These are phyloP conservation scores for Maconellicoccus hirsutus DNA, from an alignment of 1,140 invertebrate genomes.

Conservation along the genomic window DNA sequence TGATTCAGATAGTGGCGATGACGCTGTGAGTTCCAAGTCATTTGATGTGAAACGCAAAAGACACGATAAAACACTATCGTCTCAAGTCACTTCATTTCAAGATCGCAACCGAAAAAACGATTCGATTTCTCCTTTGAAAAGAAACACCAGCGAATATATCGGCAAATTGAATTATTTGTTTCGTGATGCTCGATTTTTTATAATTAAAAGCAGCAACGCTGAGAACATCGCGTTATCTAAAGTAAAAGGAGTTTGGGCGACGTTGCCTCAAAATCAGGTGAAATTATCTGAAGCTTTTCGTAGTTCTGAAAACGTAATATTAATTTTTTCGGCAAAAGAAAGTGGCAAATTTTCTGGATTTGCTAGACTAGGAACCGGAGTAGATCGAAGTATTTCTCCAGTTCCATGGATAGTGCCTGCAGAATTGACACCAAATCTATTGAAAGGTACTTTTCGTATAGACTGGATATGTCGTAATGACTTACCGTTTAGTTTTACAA, in stretches of 20 bases:
- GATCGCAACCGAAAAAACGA: slow-evolving; percentile 30
- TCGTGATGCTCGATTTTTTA: slow-evolving; percentile 87
- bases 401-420: slow-evolving; percentile 94
- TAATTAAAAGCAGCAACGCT: slow-evolving; percentile 95
- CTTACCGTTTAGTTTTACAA: slow-evolving; percentile 79
- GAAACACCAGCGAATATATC: slow-evolving; percentile 69
- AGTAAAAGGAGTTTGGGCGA: slow-evolving; percentile 94
- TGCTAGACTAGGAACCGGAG: slow-evolving; percentile 76
- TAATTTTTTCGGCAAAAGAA: slow-evolving; percentile 96
- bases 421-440: slow-evolving; percentile 77
- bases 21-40: slow-evolving; percentile 48
- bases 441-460: slow-evolving; percentile 90
- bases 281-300: slow-evolving; percentile 89
- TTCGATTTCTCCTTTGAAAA: slow-evolving; percentile 30
- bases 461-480: slow-evolving; percentile 96
- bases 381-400: slow-evolving; percentile 73
- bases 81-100: slow-evolving; percentile 36
- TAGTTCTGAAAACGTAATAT: slow-evolving; percentile 83
- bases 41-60: slow-evolving; percentile 39
- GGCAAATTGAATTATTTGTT: slow-evolving; percentile 91
- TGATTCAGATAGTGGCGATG: slow-evolving; percentile 30
- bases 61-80: slow-evolving; percentile 39
- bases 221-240: slow-evolving; percentile 93
- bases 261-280: slow-evolving; percentile 89
- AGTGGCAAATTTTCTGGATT: slow-evolving; percentile 86